These are phyloP conservation scores for Drosophila tani DNA, from an alignment of 1,140 invertebrate species.

Conservation along the genomic window DNA sequence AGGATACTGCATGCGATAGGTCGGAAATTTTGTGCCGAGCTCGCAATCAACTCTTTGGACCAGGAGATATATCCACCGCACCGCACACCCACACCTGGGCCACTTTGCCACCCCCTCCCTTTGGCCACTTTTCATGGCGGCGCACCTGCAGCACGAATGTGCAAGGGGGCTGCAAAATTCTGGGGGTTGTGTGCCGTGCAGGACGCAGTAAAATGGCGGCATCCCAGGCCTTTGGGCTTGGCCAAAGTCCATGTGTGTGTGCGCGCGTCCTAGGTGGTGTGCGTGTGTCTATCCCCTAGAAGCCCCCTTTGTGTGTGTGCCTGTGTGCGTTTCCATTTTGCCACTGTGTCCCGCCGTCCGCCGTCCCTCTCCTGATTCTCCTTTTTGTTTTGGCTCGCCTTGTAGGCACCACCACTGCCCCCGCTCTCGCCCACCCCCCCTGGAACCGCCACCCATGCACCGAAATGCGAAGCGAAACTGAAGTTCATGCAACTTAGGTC, in stretches of 20 bases:
- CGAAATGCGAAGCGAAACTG: constrained; percentile 43
- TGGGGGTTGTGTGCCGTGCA: constrained; percentile 45
- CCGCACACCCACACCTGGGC: background rate
- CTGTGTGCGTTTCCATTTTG: constrained; percentile 39
- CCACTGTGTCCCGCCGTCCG: background rate
- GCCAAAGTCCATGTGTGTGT: constrained; percentile 40
- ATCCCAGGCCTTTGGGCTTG: constrained; percentile 62
- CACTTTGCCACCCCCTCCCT: background rate
- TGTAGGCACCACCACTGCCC: constrained; percentile 25
- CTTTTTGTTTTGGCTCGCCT: constrained; percentile 35
- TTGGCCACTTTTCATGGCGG: constrained; percentile 16
- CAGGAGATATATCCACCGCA: constrained; percentile 27
- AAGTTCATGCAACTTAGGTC: constrained; percentile 59
- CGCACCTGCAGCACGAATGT: constrained; percentile 77
- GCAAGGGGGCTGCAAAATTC: constrained; percentile 50
- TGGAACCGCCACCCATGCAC: constrained; percentile 14
- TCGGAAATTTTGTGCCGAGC: constrained; percentile 71
- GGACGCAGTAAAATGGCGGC: constrained; percentile 78
- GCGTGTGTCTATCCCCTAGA: constrained; percentile 43
- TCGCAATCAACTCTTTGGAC: constrained; percentile 71
- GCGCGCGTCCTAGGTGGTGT: constrained; percentile 19
- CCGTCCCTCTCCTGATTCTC: constrained; percentile 6
- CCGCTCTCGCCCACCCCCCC: background rate
- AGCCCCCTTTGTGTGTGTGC: constrained; percentile 10
- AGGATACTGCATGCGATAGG: constrained; percentile 81